Conservation (phyloP, 2,113 vertebrate genomes). For the Xiphophorus maculatus region DNA sequence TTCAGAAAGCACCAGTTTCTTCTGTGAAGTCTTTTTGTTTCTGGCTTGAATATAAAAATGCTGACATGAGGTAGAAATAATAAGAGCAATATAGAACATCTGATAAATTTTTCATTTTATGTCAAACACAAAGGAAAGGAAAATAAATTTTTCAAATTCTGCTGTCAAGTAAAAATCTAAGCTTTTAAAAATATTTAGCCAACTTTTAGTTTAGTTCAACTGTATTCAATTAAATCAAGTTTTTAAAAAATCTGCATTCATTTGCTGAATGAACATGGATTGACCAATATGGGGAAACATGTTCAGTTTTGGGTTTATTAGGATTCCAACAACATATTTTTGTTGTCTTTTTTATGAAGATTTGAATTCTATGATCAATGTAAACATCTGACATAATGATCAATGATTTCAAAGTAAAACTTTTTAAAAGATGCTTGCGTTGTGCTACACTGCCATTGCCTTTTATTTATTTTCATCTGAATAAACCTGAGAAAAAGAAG, state of each 20-base stretch:
- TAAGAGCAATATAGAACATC: constrained; percentile 25
- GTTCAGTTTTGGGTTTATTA: not conserved
- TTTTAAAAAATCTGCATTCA: not conserved
- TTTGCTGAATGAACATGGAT: not conserved
- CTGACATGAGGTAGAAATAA: constrained; percentile 36
- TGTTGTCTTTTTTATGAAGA: not conserved
- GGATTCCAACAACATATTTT: not conserved
- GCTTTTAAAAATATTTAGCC: not conserved
- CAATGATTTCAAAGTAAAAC: too few species aligned
- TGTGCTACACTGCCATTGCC: not conserved
- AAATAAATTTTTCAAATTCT: constrained; percentile 14
- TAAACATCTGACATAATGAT: not conserved
- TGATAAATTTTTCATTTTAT: constrained; percentile 14
- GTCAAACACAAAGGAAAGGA: constrained; percentile 9
- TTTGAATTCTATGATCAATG: not conserved
- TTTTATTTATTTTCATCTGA: not conserved
- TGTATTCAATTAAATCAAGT: not conserved
- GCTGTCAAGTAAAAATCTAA: constrained; percentile 44
- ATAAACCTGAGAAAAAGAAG: not conserved
- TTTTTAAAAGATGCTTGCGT: not conserved
- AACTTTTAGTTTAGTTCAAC: not conserved
- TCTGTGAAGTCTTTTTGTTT: constrained; percentile 4
- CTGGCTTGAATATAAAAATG: constrained; percentile 37
- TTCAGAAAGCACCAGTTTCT: not conserved
- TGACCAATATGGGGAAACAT: not conserved